Evolutionary conservation across 2,113 vertebrate species (phyloP).

Genomic region (Platysternon megacephalum): DNA sequence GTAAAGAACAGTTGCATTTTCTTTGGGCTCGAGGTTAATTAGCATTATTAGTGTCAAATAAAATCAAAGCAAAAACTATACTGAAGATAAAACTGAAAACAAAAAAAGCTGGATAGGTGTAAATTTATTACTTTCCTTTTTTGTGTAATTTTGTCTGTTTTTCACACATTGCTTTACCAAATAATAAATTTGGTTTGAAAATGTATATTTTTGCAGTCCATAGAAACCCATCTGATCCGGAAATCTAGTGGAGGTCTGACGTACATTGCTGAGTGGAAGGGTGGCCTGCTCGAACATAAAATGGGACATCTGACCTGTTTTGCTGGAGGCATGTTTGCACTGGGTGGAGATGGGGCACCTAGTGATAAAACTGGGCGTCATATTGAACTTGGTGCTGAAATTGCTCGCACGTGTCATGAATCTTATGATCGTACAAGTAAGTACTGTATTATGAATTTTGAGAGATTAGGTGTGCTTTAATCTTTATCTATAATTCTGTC

Average conservation of each 20-base stretch:
- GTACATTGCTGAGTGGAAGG: conserved; percentile 99
- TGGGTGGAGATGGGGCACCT: conserved; percentile 92
- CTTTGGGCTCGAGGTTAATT: not conserved
- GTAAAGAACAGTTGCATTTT: not conserved
- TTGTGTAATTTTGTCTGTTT: not conserved
- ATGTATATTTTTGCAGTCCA: conserved; percentile 80
- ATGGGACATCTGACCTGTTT: conserved; percentile 99
- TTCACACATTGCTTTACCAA: not conserved
- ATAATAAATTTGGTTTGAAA: not conserved
- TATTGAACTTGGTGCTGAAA: conserved; percentile 95
- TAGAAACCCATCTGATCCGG: conserved; percentile 94
- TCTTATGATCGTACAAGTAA: conserved; percentile 94
- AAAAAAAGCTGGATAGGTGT: fast-evolving
- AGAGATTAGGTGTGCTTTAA: not conserved
- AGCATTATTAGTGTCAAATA: not conserved
- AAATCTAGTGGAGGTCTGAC: conserved; percentile 92
- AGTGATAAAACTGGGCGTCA: conserved; percentile 89
- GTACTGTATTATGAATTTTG: not conserved
- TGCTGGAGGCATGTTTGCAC: conserved; percentile 97
- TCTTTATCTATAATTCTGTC: not conserved
- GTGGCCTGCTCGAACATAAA: conserved; percentile 96
- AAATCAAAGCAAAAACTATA: not conserved
- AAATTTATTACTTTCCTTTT: not conserved
- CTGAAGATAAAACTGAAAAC: not conserved
- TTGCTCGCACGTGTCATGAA: conserved; percentile 96